These are phyloP conservation scores for Pantala flavescens DNA, from an alignment of 1,140 invertebrate species.

Conservation along the genomic window DNA sequence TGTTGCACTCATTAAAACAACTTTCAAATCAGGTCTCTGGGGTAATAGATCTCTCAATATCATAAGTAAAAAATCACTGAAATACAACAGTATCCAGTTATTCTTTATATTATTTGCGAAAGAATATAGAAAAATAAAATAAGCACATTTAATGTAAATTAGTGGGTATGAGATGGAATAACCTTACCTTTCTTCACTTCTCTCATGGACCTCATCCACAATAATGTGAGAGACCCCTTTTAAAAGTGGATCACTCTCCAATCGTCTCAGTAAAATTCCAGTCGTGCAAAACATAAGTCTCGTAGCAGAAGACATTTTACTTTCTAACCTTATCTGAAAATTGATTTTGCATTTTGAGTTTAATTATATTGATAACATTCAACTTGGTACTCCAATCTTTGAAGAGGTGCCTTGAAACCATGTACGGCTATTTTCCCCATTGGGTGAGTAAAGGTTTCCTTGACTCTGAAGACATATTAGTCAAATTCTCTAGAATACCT, in stretches of 20 bases:
- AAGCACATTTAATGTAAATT: constrained; percentile 24
- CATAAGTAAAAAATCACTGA: constrained; percentile 68
- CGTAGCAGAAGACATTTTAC: constrained; percentile 65
- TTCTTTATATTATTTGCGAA: not conserved
- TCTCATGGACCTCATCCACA: constrained; percentile 87
- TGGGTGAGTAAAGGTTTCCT: too few species aligned
- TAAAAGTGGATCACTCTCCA: constrained; percentile 62
- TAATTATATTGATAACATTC: too few species aligned
- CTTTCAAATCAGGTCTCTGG: constrained; percentile 58
- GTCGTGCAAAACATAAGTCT: constrained; percentile 81
- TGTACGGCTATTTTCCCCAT: constrained; percentile 11
- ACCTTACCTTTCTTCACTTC: constrained; percentile 62
- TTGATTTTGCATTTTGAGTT: too few species aligned
- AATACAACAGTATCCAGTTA: constrained; percentile 21
- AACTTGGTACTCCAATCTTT: too few species aligned
- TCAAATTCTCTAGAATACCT: too few species aligned
- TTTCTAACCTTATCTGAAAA: constrained; percentile 54
- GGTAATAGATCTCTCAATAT: constrained; percentile 62
- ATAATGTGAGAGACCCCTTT: constrained; percentile 64
- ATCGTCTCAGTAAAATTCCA: constrained; percentile 71
- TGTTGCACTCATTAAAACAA: constrained; percentile 82
- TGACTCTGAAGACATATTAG: too few species aligned
- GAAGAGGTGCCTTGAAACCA: not conserved
- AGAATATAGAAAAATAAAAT: constrained; percentile 20
- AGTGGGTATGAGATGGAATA: constrained; percentile 12